These are phyloP conservation scores for Choloepus hoffmanni DNA, from an alignment of 2,113 vertebrate genomes.

Conservation along the genomic window DNA sequence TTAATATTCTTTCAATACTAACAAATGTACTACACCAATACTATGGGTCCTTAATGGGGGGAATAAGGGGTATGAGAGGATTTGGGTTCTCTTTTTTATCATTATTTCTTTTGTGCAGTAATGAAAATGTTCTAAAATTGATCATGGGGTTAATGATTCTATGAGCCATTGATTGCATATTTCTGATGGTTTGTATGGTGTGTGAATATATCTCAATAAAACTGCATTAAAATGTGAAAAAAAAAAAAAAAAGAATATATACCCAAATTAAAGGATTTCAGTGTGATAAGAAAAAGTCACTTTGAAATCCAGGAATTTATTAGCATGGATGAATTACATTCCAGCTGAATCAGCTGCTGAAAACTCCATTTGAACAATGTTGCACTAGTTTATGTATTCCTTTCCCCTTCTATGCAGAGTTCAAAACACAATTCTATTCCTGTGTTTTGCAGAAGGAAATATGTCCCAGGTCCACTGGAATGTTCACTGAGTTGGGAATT, in stretches of 20 bases:
- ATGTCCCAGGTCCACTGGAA: not conserved
- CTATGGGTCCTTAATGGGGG: no score
- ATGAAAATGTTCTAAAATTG: no score
- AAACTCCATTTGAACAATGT: constrained; percentile 21
- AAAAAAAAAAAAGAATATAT: constrained; percentile 7
- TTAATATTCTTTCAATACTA: no score
- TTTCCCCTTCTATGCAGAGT: not conserved
- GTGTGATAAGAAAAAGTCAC: constrained; percentile 60
- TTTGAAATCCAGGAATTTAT: constrained; percentile 62
- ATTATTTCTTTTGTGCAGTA: no score
- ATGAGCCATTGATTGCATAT: no score
- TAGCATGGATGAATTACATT: constrained; percentile 57
- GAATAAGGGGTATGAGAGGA: no score
- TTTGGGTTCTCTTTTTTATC: no score
- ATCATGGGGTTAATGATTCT: no score
- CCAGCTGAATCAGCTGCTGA: constrained; percentile 54
- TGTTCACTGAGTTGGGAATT: not conserved
- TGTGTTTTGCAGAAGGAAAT: not conserved
- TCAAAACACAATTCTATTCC: not conserved
- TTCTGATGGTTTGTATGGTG: no score
- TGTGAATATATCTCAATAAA: no score
- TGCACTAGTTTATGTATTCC: not conserved
- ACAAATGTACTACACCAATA: no score
- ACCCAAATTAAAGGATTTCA: constrained; percentile 9
- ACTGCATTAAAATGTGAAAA: no score